Percentiles rank a stretch among this genome's conserved stretches.
Evolutionary conservation across 1,140 invertebrate genomes (phyloP).

Genomic region (Triops cancriformis): DNA sequence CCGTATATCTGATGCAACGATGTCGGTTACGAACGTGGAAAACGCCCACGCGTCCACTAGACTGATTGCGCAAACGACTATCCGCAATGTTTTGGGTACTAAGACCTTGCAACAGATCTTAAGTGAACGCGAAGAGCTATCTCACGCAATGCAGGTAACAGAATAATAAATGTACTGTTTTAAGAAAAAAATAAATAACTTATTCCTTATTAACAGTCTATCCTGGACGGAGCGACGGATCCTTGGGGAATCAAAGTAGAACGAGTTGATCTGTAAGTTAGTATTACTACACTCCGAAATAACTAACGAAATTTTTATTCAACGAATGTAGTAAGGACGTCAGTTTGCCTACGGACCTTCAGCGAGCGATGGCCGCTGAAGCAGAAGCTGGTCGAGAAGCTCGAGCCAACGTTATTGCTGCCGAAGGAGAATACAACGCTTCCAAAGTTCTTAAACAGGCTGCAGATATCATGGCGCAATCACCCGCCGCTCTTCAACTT

Average conservation of each 20-base stretch:
- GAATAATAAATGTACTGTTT: not conserved
- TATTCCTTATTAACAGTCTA: slow-evolving; percentile 21
- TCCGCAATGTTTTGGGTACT: slow-evolving; percentile 43
- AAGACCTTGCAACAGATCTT: slow-evolving; percentile 42
- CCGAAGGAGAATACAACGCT: slow-evolving; percentile 77
- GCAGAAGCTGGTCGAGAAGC: slow-evolving; percentile 76
- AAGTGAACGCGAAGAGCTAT: slow-evolving; percentile 39
- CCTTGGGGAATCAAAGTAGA: slow-evolving; percentile 51
- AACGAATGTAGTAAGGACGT: slow-evolving; percentile 68
- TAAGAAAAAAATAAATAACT: not conserved
- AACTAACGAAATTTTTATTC: not conserved
- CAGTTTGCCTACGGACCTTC: slow-evolving; percentile 67
- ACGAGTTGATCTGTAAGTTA: slow-evolving; percentile 39
- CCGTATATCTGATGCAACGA: slow-evolving; percentile 76
- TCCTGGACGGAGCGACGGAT: slow-evolving; percentile 45
- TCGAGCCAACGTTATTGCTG: slow-evolving; percentile 69
- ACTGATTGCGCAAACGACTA: slow-evolving; percentile 41
- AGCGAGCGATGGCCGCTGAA: slow-evolving; percentile 79
- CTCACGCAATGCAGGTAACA: slow-evolving; percentile 37
- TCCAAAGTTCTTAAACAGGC: slow-evolving; percentile 79
- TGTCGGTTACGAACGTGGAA: slow-evolving; percentile 93
- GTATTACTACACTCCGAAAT: not conserved
- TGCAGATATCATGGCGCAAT: slow-evolving; percentile 75
- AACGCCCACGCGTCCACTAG: slow-evolving; percentile 80
- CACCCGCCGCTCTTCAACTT: slow-evolving; percentile 78